Evolutionary conservation across 2,113 vertebrate species (phyloP).

Genomic region (Neotragus moschatus): DNA sequence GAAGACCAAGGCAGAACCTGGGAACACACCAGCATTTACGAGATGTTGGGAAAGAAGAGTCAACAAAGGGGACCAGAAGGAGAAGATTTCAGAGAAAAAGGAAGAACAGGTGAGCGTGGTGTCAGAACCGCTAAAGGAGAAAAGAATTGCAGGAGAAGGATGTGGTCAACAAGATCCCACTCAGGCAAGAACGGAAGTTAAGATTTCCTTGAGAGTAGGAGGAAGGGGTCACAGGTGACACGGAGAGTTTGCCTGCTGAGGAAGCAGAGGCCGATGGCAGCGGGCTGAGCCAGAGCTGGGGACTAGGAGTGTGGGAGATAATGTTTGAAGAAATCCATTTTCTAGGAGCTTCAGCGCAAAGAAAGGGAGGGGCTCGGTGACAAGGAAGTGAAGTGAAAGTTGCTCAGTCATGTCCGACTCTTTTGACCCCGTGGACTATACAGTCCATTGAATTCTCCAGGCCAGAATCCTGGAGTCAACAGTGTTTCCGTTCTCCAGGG

Average conservation of each 20-base stretch:
- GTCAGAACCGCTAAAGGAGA: background rate
- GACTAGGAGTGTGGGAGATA: background rate
- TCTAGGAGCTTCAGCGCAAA: background rate
- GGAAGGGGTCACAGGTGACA: background rate
- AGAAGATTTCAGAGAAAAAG: background rate
- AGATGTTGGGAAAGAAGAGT: background rate
- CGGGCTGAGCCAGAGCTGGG: background rate
- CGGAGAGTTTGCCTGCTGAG: background rate
- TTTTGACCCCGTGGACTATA: background rate
- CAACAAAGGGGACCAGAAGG: background rate
- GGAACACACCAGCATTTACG: background rate
- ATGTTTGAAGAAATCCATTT: background rate
- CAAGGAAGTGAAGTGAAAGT: background rate
- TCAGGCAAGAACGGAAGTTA: background rate
- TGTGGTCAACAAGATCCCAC: background rate
- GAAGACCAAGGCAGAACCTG: background rate
- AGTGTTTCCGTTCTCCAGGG: background rate
- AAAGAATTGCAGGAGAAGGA: background rate
- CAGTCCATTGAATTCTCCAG: background rate
- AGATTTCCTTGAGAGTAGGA: background rate
- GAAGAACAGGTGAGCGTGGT: background rate
- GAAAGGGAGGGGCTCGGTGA: background rate
- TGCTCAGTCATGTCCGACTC: fast-evolving
- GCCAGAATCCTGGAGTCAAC: background rate
- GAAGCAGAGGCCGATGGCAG: background rate